A percentile compares a stretch with the other conserved stretches of the same genome.
Conservation (phyloP, 2,888 invertebrate species). For the Limnephilus rhombicus region DNA sequence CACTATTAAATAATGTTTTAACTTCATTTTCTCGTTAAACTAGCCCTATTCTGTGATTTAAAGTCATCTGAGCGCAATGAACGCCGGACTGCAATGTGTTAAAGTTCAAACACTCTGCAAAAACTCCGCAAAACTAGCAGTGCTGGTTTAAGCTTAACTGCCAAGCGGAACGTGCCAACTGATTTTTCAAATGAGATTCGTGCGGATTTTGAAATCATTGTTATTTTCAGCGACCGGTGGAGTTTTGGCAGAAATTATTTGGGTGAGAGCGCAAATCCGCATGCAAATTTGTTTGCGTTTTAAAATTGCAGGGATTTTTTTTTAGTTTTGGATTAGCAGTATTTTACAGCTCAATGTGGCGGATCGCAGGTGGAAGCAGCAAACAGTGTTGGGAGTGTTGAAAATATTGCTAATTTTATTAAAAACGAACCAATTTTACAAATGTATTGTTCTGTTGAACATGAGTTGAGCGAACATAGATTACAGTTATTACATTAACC, state of each 20-base stretch:
- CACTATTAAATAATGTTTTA: background rate
- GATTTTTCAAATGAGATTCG: slow-evolving; percentile 43
- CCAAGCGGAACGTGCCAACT: background rate
- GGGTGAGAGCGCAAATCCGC: slow-evolving; percentile 18
- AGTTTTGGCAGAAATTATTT: slow-evolving; percentile 18
- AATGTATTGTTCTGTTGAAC: background rate
- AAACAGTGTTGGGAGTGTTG: background rate
- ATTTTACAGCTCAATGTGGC: background rate
- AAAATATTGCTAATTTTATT: background rate
- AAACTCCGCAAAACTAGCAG: background rate
- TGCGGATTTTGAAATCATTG: slow-evolving; percentile 23
- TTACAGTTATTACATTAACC: background rate
- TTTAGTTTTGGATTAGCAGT: background rate
- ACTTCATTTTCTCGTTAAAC: background rate
- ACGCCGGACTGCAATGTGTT: background rate
- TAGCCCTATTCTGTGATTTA: background rate
- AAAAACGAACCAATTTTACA: background rate
- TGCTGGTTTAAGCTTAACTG: background rate
- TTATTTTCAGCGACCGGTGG: slow-evolving; percentile 17
- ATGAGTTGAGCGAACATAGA: background rate
- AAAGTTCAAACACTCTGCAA: background rate
- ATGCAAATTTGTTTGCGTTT: slow-evolving; percentile 40
- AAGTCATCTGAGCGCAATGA: background rate
- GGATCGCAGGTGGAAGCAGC: background rate
- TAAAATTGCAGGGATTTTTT: slow-evolving; percentile 3